phyloP scores from a whole-genome alignment of 1,140 invertebrate species.

The Gryon sp. region DNA sequence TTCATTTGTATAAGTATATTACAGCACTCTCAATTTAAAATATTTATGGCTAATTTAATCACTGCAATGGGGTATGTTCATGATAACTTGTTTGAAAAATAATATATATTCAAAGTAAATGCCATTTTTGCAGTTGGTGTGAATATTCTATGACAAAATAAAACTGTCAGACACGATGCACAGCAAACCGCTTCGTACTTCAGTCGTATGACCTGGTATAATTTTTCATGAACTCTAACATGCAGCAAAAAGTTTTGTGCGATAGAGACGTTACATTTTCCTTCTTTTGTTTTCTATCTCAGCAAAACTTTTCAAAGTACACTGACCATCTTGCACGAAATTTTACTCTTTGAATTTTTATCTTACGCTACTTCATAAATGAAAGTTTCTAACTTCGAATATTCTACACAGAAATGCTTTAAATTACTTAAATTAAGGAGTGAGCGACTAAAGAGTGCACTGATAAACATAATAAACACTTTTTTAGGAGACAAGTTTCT shows the following conservation, averaged over 20 bases:
- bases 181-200: constrained; percentile 29
- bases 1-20: too few relatives aligned
- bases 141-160: constrained; percentile 43
- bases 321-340: constrained; percentile 34
- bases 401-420: constrained; percentile 31
- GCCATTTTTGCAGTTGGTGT: constrained; percentile 12
- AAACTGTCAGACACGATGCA: constrained; percentile 28
- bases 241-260: constrained; percentile 32
- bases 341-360: constrained; percentile 40
- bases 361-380: constrained; percentile 12
- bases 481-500: not conserved
- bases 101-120: constrained; percentile 15
- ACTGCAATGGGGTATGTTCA: too few relatives aligned
- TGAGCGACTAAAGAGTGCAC: not conserved
- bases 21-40: too few relatives aligned
- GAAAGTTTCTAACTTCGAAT: constrained; percentile 25
- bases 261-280: constrained; percentile 22
- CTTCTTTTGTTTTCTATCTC: constrained; percentile 23
- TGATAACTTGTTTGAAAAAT: constrained; percentile 3
- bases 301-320: constrained; percentile 27
- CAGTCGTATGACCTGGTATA: constrained; percentile 34
- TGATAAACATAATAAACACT: not conserved
- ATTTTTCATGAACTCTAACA: constrained; percentile 50
- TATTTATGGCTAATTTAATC: too few relatives aligned
- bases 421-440: constrained; percentile 31